These are phyloP conservation scores for Caenorhabditis sp. DNA, from an alignment of 2,888 invertebrate genomes.

Conservation along the genomic window DNA sequence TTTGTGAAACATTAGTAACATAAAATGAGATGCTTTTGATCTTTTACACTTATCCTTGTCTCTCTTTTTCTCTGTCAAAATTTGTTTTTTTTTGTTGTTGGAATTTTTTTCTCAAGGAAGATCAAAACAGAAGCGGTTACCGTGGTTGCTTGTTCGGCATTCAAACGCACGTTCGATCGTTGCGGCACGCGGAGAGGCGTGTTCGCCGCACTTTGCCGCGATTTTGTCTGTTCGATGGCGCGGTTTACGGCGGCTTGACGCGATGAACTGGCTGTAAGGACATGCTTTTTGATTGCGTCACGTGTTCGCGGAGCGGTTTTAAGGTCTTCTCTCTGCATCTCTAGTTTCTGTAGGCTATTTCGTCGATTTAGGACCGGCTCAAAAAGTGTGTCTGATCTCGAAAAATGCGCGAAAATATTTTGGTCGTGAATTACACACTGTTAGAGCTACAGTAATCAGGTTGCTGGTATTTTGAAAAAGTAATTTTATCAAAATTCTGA, in stretches of 20 bases:
- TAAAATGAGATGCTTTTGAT: conserved; percentile 22
- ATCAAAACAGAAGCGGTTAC: conserved; percentile 32
- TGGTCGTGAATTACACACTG: no score
- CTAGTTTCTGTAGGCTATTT: no score
- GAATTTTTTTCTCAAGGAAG: conserved; percentile 10
- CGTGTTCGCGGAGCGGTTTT: no score
- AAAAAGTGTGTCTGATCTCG: no score
- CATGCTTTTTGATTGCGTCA: background rate
- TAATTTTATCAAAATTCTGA: no score
- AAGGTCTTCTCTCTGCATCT: no score
- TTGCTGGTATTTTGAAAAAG: no score
- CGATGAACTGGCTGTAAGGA: conserved; percentile 12
- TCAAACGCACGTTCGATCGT: conserved; percentile 49
- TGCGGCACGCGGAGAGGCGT: conserved; percentile 38
- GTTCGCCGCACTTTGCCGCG: conserved; percentile 38
- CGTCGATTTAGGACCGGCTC: no score
- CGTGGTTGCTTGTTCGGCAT: conserved; percentile 43
- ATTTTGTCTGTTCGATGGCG: conserved; percentile 57
- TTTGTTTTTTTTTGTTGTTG: background rate
- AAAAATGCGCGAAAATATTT: no score
- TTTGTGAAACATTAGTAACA: background rate
- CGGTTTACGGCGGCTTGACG: conserved; percentile 51
- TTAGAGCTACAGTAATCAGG: no score
- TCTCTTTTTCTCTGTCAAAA: conserved; percentile 16
- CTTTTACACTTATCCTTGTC: conserved; percentile 18